Evolutionary conservation across 2,797 vertebrate genomes (phyloP).

Genomic region (Macrochelys suwanniensis): DNA sequence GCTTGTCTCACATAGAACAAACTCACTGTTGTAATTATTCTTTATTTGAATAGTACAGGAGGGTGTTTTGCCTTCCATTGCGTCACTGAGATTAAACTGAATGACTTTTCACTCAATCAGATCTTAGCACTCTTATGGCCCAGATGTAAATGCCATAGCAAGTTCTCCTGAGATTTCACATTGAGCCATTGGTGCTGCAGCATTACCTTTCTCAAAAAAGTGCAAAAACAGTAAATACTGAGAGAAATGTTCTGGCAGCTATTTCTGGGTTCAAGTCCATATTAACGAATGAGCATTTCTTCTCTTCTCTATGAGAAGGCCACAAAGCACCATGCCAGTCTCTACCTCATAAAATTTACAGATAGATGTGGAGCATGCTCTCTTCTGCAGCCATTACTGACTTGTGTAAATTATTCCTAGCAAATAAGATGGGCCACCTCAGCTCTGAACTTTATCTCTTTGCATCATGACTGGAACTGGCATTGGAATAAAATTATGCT

Average conservation of each 20-base stretch:
- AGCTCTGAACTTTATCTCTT: neutral
- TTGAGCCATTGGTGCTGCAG: fast-evolving
- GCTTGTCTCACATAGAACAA: neutral
- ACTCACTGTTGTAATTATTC: neutral
- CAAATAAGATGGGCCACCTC: neutral
- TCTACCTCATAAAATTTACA: neutral
- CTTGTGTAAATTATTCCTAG: neutral
- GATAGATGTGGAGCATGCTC: fast-evolving
- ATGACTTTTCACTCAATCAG: neutral
- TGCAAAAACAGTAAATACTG: neutral
- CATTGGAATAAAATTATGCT: neutral
- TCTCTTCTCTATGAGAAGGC: neutral
- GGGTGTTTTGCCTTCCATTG: neutral
- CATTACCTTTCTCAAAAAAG: neutral
- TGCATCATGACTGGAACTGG: neutral
- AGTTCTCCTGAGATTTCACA: neutral
- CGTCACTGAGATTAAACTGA: neutral
- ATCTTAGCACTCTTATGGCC: neutral
- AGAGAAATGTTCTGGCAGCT: neutral
- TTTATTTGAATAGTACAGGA: neutral
- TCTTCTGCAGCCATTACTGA: neutral
- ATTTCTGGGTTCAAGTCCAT: neutral
- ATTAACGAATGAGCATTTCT: neutral
- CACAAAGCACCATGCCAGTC: fast-evolving
- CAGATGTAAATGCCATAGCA: fast-evolving